Conservation (phyloP, 2,888 invertebrate genomes). For the Balanococcus diminutus region DNA sequence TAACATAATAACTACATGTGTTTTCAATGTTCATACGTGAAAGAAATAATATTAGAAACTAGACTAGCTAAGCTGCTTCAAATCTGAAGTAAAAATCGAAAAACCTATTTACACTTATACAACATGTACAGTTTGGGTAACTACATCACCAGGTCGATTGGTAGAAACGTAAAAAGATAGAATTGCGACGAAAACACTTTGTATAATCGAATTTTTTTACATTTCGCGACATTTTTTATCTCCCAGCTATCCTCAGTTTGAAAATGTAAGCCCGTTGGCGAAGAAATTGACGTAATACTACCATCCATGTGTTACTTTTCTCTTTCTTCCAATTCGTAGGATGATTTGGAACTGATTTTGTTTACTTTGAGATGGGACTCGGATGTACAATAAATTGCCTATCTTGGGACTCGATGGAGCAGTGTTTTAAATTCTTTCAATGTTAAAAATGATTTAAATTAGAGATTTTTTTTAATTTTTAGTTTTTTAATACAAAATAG, state of each 20-base stretch:
- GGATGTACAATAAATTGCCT: too few species aligned
- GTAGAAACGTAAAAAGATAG: background rate
- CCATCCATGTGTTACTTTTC: background rate
- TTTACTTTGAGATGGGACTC: too few species aligned
- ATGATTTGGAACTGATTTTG: too few species aligned
- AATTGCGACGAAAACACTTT: background rate
- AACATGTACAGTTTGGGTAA: background rate
- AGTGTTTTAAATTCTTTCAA: too few species aligned
- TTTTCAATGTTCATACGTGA: too few species aligned
- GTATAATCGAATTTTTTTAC: background rate
- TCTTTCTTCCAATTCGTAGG: background rate
- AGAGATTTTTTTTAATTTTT: too few species aligned
- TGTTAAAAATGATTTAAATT: too few species aligned
- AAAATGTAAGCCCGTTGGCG: too few species aligned
- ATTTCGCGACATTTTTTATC: background rate
- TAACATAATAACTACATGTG: too few species aligned
- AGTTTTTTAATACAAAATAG: too few species aligned
- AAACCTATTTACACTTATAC: background rate
- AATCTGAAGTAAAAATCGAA: background rate
- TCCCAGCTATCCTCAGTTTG: background rate
- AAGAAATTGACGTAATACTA: background rate
- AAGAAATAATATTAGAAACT: too few species aligned
- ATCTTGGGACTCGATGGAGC: too few species aligned
- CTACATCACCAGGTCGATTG: background rate
- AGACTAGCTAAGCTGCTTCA: background rate